Base-by-base conservation (phyloP, 2,113 vertebrate species). In the Sterrhoptilus dennistouni region DNA sequence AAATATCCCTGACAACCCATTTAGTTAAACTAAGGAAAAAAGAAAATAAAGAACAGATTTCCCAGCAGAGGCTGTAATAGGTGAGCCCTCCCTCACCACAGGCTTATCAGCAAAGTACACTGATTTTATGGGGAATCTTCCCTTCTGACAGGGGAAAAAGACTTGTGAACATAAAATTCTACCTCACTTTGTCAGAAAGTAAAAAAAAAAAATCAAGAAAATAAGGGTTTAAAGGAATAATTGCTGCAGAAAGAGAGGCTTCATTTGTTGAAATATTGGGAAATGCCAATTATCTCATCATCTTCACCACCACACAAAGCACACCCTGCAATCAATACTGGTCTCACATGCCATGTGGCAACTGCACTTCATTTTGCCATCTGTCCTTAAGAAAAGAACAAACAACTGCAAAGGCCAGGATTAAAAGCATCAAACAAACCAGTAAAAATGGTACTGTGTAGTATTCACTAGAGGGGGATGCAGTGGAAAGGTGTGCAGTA, bases 341-440 rank as follows among this genome's bases (percentile, higher is more conserved):
- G 40, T 74, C 75, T 89, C 49, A 82, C 56, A 74, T 7, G 8
- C 28, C 63, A 52, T 91, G 91, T 93, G 83, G 93, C 81, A 97
- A 95, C 61, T 45, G 27, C 60, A 70, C 38, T 88, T 91, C 71
- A 88, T 96, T 96, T 96, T 95, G 83, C 90, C 93, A 96, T 82
- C 12, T 49, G 77, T 65, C 83, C 94, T 92, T 89, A 95, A 80
- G 84, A 79, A 89, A 42, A 95, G 61, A 92, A 65, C 89, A 94
- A 96, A 94, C 40, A 96, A 31, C 75, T 95, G 65, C 70, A 93
- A 64, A 88, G 13, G 6, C 33, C 13, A 56, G 50, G 56, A 79
- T 56, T 88, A 86, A 93, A 87, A 77, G 35, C 33, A 63, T 6
- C 11, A 49, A 13, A 79, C 74, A 91, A 95, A 54, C 14, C 61